Evolutionary conservation across 2,888 invertebrate species (phyloP).

Genomic region (Apocheima hispidaria): DNA sequence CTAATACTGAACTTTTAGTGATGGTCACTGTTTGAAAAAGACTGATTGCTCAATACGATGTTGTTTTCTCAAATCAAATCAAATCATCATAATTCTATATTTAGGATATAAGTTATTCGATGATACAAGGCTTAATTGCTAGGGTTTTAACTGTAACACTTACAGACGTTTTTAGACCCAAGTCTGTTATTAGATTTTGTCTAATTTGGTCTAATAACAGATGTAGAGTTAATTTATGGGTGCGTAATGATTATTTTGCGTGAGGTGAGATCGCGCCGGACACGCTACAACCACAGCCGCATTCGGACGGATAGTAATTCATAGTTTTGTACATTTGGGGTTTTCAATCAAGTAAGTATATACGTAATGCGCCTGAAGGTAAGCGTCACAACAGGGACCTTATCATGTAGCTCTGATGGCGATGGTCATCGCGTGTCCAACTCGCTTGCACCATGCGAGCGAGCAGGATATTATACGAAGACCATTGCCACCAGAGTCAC

Average conservation of each 20-base stretch:
- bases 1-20: not conserved
- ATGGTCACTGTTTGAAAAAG: not conserved
- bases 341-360: too few relatives aligned
- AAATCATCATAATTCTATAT: too few relatives aligned
- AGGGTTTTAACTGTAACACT: not conserved
- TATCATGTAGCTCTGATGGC: too few relatives aligned
- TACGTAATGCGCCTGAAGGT: not conserved
- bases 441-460: too few relatives aligned
- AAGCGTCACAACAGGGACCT: too few relatives aligned
- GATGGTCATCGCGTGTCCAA: too few relatives aligned
- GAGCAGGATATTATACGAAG: too few relatives aligned
- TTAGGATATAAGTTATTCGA: not conserved
- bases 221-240: slow-evolving; percentile 24
- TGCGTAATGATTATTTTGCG: slow-evolving; percentile 38
- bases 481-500: too few relatives aligned
- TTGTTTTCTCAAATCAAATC: not conserved
- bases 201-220: slow-evolving; percentile 16
- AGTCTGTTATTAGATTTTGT: slow-evolving; percentile 11
- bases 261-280: slow-evolving; percentile 26
- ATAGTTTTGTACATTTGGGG: not conserved
- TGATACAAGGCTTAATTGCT: not conserved
- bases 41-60: not conserved
- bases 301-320: not conserved
- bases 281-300: slow-evolving; percentile 1
- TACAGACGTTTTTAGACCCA: not conserved